These are phyloP conservation scores for Lycodopsis pacificus DNA, from an alignment of 2,797 vertebrate species.

Conservation along the genomic window DNA sequence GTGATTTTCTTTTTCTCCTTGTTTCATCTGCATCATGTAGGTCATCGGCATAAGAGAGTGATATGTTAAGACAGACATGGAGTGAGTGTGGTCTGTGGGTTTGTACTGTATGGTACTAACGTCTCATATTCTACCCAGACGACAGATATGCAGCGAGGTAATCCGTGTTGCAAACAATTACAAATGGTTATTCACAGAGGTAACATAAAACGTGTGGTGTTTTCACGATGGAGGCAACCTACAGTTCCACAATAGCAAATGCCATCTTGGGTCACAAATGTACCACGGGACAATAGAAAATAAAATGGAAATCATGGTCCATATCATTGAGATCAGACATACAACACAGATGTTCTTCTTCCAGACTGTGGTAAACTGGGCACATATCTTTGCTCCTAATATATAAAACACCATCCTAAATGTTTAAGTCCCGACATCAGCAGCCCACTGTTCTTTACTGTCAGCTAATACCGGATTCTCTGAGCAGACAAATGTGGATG, in stretches of 20 bases:
- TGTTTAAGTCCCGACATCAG: neutral
- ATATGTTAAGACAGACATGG: constrained; percentile 20
- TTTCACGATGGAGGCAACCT: neutral
- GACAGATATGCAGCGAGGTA: neutral
- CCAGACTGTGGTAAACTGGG: neutral
- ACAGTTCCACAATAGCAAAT: neutral
- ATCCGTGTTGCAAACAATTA: neutral
- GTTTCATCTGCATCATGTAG: constrained; percentile 34
- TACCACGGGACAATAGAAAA: neutral
- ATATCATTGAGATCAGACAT: neutral
- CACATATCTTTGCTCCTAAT: neutral
- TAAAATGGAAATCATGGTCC: neutral
- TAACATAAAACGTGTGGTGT: neutral
- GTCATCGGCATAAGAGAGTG: constrained; percentile 39
- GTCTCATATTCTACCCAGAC: neutral
- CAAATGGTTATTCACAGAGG: neutral
- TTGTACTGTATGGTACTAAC: neutral
- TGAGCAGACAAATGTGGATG: neutral
- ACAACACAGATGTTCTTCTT: neutral
- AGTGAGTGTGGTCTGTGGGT: constrained; percentile 6
- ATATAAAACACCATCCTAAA: neutral
- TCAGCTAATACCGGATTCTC: too few relatives aligned
- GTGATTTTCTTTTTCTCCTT: constrained; percentile 19
- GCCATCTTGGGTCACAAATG: neutral
- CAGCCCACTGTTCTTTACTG: too few relatives aligned